phyloP scores from a whole-genome alignment of 2,888 invertebrate genomes.

The Stenchaetothrips biformis region DNA sequence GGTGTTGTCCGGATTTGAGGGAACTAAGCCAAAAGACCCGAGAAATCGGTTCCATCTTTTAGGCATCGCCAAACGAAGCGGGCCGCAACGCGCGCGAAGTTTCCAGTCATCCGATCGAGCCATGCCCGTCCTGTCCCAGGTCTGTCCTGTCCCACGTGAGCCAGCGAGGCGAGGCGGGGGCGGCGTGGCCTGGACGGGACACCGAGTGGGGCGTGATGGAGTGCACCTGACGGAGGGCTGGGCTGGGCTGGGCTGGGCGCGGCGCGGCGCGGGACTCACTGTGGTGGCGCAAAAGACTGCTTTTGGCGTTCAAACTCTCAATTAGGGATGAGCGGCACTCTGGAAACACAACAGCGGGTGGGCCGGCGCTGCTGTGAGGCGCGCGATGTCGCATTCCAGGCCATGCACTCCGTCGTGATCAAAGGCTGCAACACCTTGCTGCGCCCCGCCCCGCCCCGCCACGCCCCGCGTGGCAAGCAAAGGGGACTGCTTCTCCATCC shows the following conservation, averaged over 20 bases:
- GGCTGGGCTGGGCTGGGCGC: not conserved
- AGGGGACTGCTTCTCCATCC: not conserved
- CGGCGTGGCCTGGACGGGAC: not conserved
- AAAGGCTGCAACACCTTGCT: not conserved
- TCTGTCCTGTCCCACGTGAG: too few relatives aligned
- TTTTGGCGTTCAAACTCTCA: not conserved
- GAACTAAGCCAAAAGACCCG: too few relatives aligned
- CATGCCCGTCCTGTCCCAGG: too few relatives aligned
- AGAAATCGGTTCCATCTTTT: too few relatives aligned
- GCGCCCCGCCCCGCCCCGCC: not conserved
- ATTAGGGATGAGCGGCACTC: too few relatives aligned
- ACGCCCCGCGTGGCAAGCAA: not conserved
- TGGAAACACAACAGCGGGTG: too few relatives aligned
- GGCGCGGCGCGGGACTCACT: too few relatives aligned
- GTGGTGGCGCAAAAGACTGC: not conserved
- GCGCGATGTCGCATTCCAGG: not conserved
- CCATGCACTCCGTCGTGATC: not conserved
- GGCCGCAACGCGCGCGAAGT: too few relatives aligned
- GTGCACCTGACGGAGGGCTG: constrained; percentile 4
- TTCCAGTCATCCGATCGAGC: too few relatives aligned
- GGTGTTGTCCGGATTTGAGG: too few relatives aligned
- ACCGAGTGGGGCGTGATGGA: not conserved
- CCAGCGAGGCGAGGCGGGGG: not conserved
- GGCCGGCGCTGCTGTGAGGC: too few relatives aligned
- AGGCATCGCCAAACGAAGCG: too few relatives aligned